phyloP scores from a whole-genome alignment of 2,888 invertebrate species.

The Horisme vitalbata region DNA sequence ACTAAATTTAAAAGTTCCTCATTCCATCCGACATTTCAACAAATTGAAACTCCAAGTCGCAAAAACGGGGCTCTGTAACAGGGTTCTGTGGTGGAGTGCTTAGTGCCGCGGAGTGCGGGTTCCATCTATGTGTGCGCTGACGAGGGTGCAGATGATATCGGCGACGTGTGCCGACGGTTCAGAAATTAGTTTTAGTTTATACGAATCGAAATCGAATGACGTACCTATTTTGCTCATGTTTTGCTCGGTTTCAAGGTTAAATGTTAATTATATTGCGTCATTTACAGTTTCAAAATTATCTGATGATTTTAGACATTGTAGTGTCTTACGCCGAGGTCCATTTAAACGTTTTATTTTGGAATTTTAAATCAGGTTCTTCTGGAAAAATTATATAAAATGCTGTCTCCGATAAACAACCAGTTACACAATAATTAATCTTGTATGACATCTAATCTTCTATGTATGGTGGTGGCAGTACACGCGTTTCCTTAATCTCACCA shows the following conservation, averaged over 20 bases:
- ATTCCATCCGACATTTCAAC: background rate
- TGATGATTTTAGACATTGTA: too few relatives aligned
- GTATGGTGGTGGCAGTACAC: background rate
- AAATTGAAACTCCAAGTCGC: conserved; percentile 3
- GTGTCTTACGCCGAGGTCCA: too few relatives aligned
- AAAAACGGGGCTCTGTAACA: too few relatives aligned
- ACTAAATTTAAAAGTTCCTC: conserved; percentile 1
- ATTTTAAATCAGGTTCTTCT: too few relatives aligned
- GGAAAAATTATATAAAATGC: too few relatives aligned
- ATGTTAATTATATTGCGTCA: too few relatives aligned
- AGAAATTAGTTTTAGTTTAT: conserved; percentile 9
- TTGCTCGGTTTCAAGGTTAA: too few relatives aligned
- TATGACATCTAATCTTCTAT: background rate
- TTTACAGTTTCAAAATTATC: too few relatives aligned
- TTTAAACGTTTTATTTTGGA: too few relatives aligned
- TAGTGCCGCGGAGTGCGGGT: conserved; percentile 1
- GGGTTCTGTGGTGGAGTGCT: background rate
- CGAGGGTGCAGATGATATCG: conserved; percentile 15
- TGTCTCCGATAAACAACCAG: too few relatives aligned
- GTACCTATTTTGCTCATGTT: background rate
- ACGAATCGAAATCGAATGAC: background rate
- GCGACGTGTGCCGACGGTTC: conserved; percentile 9
- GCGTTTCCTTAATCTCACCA: conserved; percentile 2
- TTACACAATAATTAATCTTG: too few relatives aligned
- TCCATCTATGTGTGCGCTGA: conserved; percentile 6